phyloP scores from a whole-genome alignment of 2,888 invertebrate species.

The Patella ulyssiponensis region DNA sequence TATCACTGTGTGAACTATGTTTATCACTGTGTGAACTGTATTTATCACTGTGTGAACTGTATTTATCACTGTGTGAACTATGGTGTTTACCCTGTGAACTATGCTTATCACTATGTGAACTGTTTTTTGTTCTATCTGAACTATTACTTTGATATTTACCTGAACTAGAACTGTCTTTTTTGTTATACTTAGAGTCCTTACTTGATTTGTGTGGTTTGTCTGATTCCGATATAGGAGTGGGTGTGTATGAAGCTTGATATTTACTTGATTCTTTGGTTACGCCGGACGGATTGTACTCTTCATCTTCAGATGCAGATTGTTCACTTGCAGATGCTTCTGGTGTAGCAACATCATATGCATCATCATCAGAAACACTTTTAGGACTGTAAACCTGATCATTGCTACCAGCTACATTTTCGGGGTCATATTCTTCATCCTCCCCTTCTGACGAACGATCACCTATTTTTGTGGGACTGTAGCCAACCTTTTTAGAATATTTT shows the following conservation, averaged over 20 bases:
- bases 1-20: constrained; percentile 4
- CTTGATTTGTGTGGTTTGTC: not conserved
- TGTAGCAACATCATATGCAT: not conserved
- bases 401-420: not conserved
- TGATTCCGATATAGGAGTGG: not conserved
- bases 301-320: not conserved
- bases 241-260: not conserved
- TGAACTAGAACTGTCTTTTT: not conserved
- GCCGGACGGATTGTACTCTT: not conserved
- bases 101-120: constrained; percentile 3
- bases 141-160: not conserved
- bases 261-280: not conserved
- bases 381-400: not conserved
- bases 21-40: not conserved
- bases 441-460: not conserved
- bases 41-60: constrained; percentile 13
- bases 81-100: not conserved
- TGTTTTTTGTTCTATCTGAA: constrained; percentile 3
- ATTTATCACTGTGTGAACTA: constrained; percentile 4
- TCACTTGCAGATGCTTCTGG: not conserved
- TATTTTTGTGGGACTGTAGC: not conserved
- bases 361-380: not conserved
- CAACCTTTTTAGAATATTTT: not conserved
- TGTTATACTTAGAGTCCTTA: not conserved
- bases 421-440: not conserved